Base-by-base conservation (phyloP, 92 coral and sea anemone genomes). In the Epizoanthus rinbou region DNA sequence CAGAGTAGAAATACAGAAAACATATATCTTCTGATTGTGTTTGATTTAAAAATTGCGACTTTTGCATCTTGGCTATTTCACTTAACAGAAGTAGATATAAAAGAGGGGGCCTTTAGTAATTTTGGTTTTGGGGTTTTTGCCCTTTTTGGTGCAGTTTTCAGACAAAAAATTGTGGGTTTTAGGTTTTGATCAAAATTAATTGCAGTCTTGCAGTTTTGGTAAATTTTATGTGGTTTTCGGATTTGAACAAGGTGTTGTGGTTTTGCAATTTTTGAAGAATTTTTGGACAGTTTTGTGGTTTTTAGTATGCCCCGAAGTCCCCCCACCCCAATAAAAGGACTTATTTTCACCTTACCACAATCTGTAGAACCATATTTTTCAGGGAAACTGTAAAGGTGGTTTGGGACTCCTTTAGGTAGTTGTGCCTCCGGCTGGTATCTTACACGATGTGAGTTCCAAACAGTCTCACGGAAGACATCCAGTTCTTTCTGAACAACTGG, bases 391-490 rank as follows among this genome's bases (percentile, higher is more conserved):
- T 65, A 65, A 65, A 65, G 70, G 70, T 65, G 70, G 70, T 65
- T 65, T 21, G 70, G 70, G 31, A 65, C 70, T 8, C 28, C 70
- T 65, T 65, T 65, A 28, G 31, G 70, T 65, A 65, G 15, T 65
- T 65, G 70, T 65, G 70, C 22, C 23, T 18, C 28, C 70, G 31
- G 23, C 31, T 65, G 70, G 31, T n/a, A 65, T 65, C 70, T 65
- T 21, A 65, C 70, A 65, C 70, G 70, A 65, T 65, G 70, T 14
- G 70, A 65, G 31, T 65, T 65, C 70, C 70, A 65, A 65, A 65
- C 70, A 65, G 70, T 53, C 58, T 65, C 70, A 65, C 70, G 28
- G 31, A 65, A 65, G 31, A 65, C 31, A 28, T 65, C 70, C 70
- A 65, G 31, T 65, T 65, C 70, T 22, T 65, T 65, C 28, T 65